Base-by-base conservation (phyloP, 2,888 invertebrate species). In the Coremacera marginata region DNA sequence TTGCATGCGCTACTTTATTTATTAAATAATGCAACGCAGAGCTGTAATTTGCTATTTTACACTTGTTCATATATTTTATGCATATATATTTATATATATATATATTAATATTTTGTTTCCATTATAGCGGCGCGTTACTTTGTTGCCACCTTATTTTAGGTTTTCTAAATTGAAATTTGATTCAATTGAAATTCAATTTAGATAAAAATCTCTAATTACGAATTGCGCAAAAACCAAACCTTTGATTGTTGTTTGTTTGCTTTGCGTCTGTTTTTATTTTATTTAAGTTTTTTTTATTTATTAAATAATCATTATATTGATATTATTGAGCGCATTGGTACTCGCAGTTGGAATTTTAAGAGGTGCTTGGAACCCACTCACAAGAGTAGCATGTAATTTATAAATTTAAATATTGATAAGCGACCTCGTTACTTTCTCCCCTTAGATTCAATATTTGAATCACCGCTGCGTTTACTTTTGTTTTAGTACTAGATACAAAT, bases 141-240 rank as follows among this genome's bases (percentile, higher is more conserved):
- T 37, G 67, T 34, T 16, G 27, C 11, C 7, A 27, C 27, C 27
- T 63, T 31, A 67, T 74, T 55, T 74, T 67, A 14, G 76, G 51
- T 70, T 81, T 84, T 82, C 86, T 84, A 86, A 85, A 85, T 85
- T 85, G 84, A 85, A 86, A 79, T 86, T 84, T 86, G 83, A 71
- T 62, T 75, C 65, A 71, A 71, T 62, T 75, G 72, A 68, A 72
- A 76, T 78, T 84, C 83, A 83, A 86, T 74, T 74, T 37, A 74
- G 74, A 74, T 74, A 67, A 65, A 73, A 74, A 74, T 74, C 74
- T 74, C 65, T 74, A 74, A 74, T 74, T 74, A 74, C 67, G 55
- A 74, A 74, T 74, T 74, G 74, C 55, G 65, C 44, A 73, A 62
- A 63, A 73, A 51, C n/a, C 49, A 51, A 73, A 63, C n/a, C 49